Evolutionary conservation across 2,113 vertebrate species (phyloP).

Genomic region (Lontra canadensis): DNA sequence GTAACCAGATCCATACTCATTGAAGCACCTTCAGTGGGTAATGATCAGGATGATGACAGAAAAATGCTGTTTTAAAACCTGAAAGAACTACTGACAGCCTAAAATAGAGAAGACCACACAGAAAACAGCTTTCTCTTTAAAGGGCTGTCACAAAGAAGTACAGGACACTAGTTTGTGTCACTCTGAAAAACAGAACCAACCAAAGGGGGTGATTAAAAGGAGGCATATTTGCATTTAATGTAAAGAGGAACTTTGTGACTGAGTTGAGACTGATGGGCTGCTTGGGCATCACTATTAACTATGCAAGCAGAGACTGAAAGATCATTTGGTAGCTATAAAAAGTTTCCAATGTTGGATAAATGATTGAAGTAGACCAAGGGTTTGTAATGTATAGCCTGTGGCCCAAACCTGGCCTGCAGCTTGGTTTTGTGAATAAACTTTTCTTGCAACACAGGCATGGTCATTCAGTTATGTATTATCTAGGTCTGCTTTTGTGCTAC

Average conservation of each 20-base stretch:
- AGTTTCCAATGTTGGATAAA: background rate
- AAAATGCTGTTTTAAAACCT: background rate
- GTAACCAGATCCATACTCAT: background rate
- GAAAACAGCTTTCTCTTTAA: background rate
- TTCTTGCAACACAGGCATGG: background rate
- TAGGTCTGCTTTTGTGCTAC: background rate
- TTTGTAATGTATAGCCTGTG: background rate
- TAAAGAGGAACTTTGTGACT: background rate
- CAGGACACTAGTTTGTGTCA: background rate
- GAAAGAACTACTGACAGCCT: background rate
- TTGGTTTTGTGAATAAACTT: background rate
- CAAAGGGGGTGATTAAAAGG: background rate
- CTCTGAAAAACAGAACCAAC: background rate
- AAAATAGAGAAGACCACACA: background rate
- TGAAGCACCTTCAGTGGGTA: background rate
- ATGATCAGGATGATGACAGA: background rate
- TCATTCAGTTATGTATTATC: background rate
- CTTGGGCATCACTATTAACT: no score
- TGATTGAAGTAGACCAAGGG: background rate
- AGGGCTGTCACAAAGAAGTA: background rate
- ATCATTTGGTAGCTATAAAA: background rate
- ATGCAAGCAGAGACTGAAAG: background rate
- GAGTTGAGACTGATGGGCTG: background rate
- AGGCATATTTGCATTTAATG: background rate
- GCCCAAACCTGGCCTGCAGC: background rate